These are phyloP conservation scores for Lepilemur septentrionalis DNA, from an alignment of 2,797 vertebrate genomes.

Conservation along the genomic window DNA sequence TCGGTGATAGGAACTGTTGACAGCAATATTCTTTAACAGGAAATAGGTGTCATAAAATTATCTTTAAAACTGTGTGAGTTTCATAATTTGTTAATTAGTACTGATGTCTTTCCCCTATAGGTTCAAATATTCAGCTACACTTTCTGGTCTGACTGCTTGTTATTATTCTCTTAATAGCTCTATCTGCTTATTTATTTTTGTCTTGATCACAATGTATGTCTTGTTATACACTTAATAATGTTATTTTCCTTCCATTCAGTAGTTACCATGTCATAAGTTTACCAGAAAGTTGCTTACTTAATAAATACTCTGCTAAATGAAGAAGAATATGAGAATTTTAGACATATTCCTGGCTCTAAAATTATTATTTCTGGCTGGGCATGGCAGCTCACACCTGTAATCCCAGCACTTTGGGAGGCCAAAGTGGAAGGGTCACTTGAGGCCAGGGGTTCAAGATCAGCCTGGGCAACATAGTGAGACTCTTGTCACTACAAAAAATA, in stretches of 20 bases:
- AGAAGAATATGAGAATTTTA: neutral
- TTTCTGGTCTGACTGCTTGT: slow-evolving; percentile 47
- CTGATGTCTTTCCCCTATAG: slow-evolving; percentile 72
- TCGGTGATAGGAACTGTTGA: slow-evolving; percentile 81
- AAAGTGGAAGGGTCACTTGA: neutral
- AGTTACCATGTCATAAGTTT: neutral
- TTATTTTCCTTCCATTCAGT: neutral
- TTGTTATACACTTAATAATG: neutral
- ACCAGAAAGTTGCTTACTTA: slow-evolving; percentile 9
- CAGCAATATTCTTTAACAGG: slow-evolving; percentile 77
- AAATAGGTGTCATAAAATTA: slow-evolving; percentile 83
- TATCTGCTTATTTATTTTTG: slow-evolving; percentile 57
- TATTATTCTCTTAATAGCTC: slow-evolving; percentile 47
- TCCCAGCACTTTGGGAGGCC: neutral
- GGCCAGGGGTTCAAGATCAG: neutral
- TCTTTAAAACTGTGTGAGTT: slow-evolving; percentile 80
- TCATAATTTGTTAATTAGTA: slow-evolving; percentile 83
- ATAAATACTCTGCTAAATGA: neutral
- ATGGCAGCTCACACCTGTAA: neutral
- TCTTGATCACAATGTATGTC: neutral
- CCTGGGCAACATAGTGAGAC: neutral
- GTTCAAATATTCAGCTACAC: slow-evolving; percentile 58
- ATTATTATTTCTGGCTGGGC: neutral
- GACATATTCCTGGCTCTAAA: neutral
- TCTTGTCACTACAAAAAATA: neutral